Evolutionary conservation across 2,888 invertebrate genomes (phyloP), one percentile per base, ranked within the genome.

Genomic region (Tenthredo scrophulariae): DNA sequence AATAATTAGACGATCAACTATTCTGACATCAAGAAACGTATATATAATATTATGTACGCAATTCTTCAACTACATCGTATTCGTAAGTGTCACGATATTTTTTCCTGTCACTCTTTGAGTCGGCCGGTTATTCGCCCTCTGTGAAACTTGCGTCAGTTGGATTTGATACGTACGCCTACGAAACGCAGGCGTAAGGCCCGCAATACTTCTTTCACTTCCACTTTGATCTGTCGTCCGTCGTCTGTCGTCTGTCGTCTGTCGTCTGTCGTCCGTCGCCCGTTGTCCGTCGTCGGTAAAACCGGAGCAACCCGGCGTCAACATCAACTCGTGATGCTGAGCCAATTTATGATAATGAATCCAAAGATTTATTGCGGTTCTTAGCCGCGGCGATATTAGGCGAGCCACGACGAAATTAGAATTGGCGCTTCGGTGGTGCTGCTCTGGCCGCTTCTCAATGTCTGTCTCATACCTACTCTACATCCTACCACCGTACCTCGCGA

Each of bases 271-370:
- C 79, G 82, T 86, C 87, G 87, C 84, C 80, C 79, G 86, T 85
- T 26, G 37, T 84, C 84, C 83, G 54, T 58, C n/a, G 43, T 40
- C 62, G 67, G 72, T 40, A 43, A 5, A 43, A 43, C 43, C 72
- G 72, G n/a, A 10, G 40, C n/a, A 74, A 43, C 54, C n/a, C 62
- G 88, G 87, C 89, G 90, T 90, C 90, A 90, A 89, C 90, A 89
- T 91, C 89, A 87, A 87, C 87, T 65, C 80, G 87, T 58, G 88
- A 80, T 89, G 88, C 88, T 87, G 85, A 86, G 89, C 91, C 91
- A 92, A 91, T 92, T 92, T 91, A 92, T 92, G 91, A 91, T 91
- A 91, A 92, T 91, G 91, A 92, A 91, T 90, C 90, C 86, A 74
- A 87, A 91, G 91, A 92, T 91, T 92, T 92, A 92, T 91, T 86